These are phyloP conservation scores for Caenorhabditis brenneri DNA, from an alignment of 1,140 invertebrate genomes.

Conservation along the genomic window DNA sequence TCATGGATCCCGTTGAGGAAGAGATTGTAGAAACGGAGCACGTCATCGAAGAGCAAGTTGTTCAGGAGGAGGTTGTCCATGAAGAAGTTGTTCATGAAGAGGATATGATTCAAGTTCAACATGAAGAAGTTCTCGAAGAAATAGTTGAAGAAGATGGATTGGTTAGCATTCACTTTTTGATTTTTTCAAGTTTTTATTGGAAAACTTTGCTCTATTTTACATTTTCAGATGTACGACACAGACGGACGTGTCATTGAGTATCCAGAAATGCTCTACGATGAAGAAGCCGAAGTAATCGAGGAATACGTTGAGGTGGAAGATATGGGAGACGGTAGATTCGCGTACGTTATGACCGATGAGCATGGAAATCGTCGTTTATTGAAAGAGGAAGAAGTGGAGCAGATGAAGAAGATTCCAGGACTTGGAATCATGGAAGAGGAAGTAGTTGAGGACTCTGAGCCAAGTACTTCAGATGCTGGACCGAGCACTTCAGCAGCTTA, in stretches of 20 bases:
- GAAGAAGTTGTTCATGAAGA: background rate
- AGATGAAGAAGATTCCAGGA: background rate
- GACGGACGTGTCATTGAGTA: background rate
- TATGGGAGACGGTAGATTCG: background rate
- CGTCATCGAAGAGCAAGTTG: background rate
- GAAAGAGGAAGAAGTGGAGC: background rate
- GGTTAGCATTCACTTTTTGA: too few relatives aligned
- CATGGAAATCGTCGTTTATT: background rate
- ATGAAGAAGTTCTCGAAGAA: conserved; percentile 32
- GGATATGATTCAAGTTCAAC: background rate
- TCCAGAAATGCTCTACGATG: background rate
- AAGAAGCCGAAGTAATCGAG: background rate
- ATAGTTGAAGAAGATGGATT: conserved; percentile 22
- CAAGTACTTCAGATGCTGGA: background rate
- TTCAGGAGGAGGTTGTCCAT: too few relatives aligned
- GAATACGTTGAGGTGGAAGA: conserved; percentile 30
- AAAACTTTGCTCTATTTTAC: too few relatives aligned
- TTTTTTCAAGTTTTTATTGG: too few relatives aligned
- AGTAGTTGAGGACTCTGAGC: background rate
- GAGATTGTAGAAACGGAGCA: background rate
- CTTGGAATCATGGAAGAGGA: conserved; percentile 22
- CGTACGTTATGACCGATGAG: conserved; percentile 12
- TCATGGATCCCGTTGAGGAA: background rate
- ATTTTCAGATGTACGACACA: conserved; percentile 23
- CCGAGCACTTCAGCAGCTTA: too few relatives aligned